These are phyloP conservation scores for Ctenopoma kingsleyae DNA, from an alignment of 2,797 vertebrate genomes.

Conservation along the genomic window DNA sequence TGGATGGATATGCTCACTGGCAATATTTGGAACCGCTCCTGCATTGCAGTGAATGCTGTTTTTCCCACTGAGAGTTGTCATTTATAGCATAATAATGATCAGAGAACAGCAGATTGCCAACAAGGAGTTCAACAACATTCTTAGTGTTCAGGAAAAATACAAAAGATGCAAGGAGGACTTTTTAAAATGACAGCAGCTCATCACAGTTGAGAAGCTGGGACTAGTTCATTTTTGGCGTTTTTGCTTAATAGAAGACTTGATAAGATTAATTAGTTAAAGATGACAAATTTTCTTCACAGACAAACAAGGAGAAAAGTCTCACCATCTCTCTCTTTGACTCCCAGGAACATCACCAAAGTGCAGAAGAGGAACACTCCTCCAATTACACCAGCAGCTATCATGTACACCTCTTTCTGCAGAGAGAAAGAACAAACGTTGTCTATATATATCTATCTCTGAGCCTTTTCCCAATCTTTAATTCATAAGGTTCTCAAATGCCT, in stretches of 20 bases:
- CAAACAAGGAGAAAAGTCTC: constrained; percentile 59
- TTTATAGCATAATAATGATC: constrained; percentile 13
- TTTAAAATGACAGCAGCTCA: too few species aligned
- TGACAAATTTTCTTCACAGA: background rate
- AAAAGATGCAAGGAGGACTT: background rate
- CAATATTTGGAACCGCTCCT: constrained; percentile 53
- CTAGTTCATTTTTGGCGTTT: too few species aligned
- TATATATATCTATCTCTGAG: constrained; percentile 54
- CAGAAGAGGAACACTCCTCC: constrained; percentile 91
- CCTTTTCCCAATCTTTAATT: constrained; percentile 69
- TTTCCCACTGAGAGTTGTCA: constrained; percentile 20
- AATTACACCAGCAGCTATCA: constrained; percentile 91
- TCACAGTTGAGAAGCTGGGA: too few species aligned
- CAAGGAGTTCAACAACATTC: background rate
- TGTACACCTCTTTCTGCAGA: constrained; percentile 91
- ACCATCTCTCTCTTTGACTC: constrained; percentile 95
- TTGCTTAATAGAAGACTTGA: too few species aligned
- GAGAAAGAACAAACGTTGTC: constrained; percentile 43
- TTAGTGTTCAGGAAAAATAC: background rate
- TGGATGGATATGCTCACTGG: constrained; percentile 27
- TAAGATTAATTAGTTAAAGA: background rate
- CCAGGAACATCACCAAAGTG: constrained; percentile 89
- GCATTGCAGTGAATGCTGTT: constrained; percentile 63
- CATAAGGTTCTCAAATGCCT: constrained; percentile 50
- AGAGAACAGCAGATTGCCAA: constrained; percentile 19